Conservation (phyloP, 2,888 invertebrate genomes). For the Troides aeacus region DNA sequence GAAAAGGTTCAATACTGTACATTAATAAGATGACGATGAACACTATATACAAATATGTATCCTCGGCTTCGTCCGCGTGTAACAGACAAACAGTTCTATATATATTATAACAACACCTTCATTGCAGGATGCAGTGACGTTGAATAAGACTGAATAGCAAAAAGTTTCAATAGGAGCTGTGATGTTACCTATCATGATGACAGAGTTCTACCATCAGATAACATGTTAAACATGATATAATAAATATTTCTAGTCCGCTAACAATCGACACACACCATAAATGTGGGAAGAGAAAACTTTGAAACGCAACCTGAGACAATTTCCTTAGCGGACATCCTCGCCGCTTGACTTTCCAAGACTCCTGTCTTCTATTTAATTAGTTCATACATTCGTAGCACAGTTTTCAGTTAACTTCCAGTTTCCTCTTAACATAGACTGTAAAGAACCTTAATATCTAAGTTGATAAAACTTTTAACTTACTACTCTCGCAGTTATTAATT, state of each 20-base stretch:
- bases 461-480: conserved; percentile 8
- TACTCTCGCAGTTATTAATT: not conserved
- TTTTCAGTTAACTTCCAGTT: conserved; percentile 18
- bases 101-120: too few relatives aligned
- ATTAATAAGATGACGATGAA: too few relatives aligned
- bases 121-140: too few relatives aligned
- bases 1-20: too few relatives aligned
- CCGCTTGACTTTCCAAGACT: conserved; percentile 29
- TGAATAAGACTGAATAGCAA: too few relatives aligned
- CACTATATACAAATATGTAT: too few relatives aligned
- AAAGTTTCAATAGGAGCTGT: too few relatives aligned
- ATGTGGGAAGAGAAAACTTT: conserved; percentile 38
- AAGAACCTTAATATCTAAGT: not conserved
- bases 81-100: too few relatives aligned
- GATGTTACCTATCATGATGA: too few relatives aligned
- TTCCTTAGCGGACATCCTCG: conserved; percentile 42
- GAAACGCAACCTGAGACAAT: conserved; percentile 41
- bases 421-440: not conserved
- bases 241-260: conserved; percentile 24
- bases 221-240: not conserved
- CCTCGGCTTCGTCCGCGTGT: too few relatives aligned
- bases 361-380: conserved; percentile 28
- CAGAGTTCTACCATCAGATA: not conserved
- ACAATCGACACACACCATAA: conserved; percentile 30
- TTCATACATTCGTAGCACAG: conserved; percentile 8